These are phyloP conservation scores for Nematostella vectensis DNA, from an alignment of 92 coral and sea anemone genomes.

Conservation along the genomic window DNA sequence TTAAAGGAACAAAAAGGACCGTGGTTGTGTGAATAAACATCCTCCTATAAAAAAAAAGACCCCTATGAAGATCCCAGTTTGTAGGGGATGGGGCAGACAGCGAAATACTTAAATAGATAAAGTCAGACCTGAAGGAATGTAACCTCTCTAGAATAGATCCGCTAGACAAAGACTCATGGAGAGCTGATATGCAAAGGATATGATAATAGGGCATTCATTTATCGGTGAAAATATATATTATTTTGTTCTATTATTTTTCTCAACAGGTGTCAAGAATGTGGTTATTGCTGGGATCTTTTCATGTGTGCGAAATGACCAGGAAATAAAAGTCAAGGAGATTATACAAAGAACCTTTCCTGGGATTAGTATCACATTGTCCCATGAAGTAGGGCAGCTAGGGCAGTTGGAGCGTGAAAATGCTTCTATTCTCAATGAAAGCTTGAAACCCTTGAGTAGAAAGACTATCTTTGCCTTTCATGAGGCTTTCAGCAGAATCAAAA, in stretches of 20 bases:
- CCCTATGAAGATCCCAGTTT: too few species aligned
- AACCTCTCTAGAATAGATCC: too few species aligned
- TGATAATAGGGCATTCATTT: too few species aligned
- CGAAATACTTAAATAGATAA: too few species aligned
- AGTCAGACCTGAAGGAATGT: too few species aligned
- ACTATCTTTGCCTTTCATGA: conserved; percentile 58
- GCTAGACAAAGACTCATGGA: too few species aligned
- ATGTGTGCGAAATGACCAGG: conserved; percentile 63
- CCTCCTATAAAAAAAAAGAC: too few species aligned
- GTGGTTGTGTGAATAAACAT: too few species aligned
- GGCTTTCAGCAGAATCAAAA: conserved; percentile 39
- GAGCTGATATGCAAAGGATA: too few species aligned
- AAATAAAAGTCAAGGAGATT: conserved; percentile 42
- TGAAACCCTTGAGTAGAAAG: conserved; percentile 69
- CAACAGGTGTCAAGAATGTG: conserved; percentile 57
- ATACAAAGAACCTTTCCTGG: conserved; percentile 43
- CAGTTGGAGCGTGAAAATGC: conserved; percentile 92
- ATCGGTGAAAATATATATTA: too few species aligned
- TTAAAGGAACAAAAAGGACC: too few species aligned
- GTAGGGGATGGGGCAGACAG: too few species aligned
- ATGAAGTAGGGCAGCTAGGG: conserved; percentile 72
- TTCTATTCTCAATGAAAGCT: conserved; percentile 81
- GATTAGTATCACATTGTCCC: conserved; percentile 75
- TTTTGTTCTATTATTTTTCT: background rate
- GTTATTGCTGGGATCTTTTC: conserved; percentile 88